These are phyloP conservation scores for Recurvirostra avosetta DNA, from an alignment of 2,113 vertebrate genomes.

Conservation along the genomic window DNA sequence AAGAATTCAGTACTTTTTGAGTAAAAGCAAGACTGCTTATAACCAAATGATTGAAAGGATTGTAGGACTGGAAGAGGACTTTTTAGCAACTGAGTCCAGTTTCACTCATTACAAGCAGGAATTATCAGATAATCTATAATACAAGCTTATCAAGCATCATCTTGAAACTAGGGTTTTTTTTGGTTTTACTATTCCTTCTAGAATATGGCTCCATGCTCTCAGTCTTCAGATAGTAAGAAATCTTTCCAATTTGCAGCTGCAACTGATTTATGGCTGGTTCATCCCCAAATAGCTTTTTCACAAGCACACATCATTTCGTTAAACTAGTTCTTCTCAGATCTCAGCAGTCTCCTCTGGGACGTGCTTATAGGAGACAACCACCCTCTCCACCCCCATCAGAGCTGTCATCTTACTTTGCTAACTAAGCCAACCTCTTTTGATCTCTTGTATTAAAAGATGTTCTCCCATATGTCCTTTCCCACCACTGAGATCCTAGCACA, in stretches of 20 bases:
- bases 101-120: neutral
- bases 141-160: neutral
- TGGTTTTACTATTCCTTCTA: neutral
- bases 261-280: neutral
- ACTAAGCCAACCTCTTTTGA: neutral
- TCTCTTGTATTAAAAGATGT: neutral
- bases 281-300: neutral
- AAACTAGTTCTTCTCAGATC: neutral
- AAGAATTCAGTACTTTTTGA: neutral
- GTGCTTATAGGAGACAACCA: rapidly evolving
- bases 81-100: neutral
- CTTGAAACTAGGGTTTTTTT: neutral
- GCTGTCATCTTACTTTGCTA: neutral
- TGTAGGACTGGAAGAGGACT: neutral
- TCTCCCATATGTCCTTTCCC: neutral
- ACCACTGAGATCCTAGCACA: neutral
- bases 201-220: neutral
- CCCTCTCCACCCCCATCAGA: neutral
- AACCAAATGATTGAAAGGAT: neutral
- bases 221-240: neutral
- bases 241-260: neutral
- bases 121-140: neutral
- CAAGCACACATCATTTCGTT: neutral
- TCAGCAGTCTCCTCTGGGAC: neutral
- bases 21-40: neutral